phyloP scores from a whole-genome alignment of 92 coral and sea anemone genomes.

The Phenganax subtilis region DNA sequence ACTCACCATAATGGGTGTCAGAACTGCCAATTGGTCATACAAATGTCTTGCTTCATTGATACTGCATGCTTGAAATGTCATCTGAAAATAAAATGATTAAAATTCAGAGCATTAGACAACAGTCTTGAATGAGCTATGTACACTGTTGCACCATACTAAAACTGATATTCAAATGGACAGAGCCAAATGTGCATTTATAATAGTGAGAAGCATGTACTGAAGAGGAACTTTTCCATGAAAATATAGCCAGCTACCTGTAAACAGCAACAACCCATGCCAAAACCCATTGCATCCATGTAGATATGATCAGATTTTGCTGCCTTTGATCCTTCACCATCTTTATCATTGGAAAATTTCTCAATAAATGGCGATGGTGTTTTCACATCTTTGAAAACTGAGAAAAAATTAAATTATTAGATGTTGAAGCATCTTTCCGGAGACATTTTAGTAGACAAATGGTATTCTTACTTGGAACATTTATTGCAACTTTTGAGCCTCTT shows the following conservation, averaged over 20 bases:
- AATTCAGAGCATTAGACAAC: neutral
- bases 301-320: slow-evolving; percentile 91
- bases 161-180: too few relatives aligned
- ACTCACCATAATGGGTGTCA: slow-evolving; percentile 89
- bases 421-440: too few relatives aligned
- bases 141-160: too few relatives aligned
- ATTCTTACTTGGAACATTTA: slow-evolving; percentile 86
- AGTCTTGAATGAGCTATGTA: neutral
- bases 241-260: slow-evolving; percentile 58
- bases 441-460: neutral
- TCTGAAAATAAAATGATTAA: slow-evolving; percentile 41
- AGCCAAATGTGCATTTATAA: too few relatives aligned
- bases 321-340: slow-evolving; percentile 76
- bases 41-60: slow-evolving; percentile 75
- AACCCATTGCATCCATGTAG: slow-evolving; percentile 96
- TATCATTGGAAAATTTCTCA: slow-evolving; percentile 70
- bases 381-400: slow-evolving; percentile 77
- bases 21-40: slow-evolving; percentile 92
- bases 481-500: slow-evolving; percentile 86
- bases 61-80: slow-evolving; percentile 98
- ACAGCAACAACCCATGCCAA: slow-evolving; percentile 95
- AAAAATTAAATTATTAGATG: neutral
- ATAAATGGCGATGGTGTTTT: slow-evolving; percentile 90
- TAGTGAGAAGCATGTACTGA: too few relatives aligned
- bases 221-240: too few relatives aligned